phyloP scores from a whole-genome alignment of 2,797 vertebrate species.

The Enteromius argenteus region DNA sequence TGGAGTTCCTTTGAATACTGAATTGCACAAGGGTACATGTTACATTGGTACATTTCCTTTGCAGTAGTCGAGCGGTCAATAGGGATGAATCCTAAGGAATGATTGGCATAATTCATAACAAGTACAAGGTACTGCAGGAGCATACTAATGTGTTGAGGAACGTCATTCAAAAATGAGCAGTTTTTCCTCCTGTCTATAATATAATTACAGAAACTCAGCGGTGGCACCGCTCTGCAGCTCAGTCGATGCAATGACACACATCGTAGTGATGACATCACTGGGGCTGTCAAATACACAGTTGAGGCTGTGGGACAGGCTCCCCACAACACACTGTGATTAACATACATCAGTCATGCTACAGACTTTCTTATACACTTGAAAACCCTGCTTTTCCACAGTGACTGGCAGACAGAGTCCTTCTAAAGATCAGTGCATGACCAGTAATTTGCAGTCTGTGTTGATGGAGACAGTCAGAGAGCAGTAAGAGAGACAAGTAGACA shows the following conservation, averaged over 20 bases:
- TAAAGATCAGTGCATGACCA: constrained; percentile 4
- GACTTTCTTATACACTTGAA: not conserved
- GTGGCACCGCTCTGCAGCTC: not conserved
- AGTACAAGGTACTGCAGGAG: constrained; percentile 16
- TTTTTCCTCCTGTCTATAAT: not conserved
- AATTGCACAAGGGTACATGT: constrained; percentile 45
- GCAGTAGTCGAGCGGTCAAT: constrained; percentile 23
- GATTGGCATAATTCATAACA: constrained; percentile 52
- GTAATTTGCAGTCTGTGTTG: constrained; percentile 35
- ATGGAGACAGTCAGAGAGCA: constrained; percentile 2
- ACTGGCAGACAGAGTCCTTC: not conserved
- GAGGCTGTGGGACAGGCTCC: not conserved
- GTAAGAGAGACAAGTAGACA: constrained; percentile 11
- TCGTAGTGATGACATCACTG: not conserved
- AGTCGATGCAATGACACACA: constrained; percentile 8
- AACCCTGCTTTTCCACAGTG: not conserved
- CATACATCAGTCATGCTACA: not conserved
- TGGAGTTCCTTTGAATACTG: constrained; percentile 40
- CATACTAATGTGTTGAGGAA: constrained; percentile 34
- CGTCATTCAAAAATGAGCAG: not conserved
- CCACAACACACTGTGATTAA: not conserved
- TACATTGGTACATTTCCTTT: constrained; percentile 46
- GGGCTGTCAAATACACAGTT: not conserved
- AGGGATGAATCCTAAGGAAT: constrained; percentile 52
- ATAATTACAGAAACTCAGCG: constrained; percentile 12